Base-by-base conservation (phyloP, 1,140 invertebrate genomes). In the Samia ricini region DNA sequence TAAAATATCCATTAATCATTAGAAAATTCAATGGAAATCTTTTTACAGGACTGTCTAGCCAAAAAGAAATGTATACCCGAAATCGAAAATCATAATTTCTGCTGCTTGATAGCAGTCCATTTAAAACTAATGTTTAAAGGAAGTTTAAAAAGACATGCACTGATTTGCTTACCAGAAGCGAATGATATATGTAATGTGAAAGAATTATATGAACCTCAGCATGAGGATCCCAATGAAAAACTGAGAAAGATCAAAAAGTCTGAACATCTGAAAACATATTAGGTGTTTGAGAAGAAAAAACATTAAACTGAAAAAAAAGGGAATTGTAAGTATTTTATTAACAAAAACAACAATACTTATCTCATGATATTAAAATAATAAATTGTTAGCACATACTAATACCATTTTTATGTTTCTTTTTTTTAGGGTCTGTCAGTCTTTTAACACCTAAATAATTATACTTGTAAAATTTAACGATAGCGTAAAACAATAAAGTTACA, bases 121-220 rank as follows among this genome's bases (percentile, higher is more conserved):
- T 19, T 89, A 59, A 75, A 81, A 66, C 64, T 87, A 52, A 50
- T 60, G 19, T 68, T 64, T 20, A 85, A 77, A 65, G 85, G 85
- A 20, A 73, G 61, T 71, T 51, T 90, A 60, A 78, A 73, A 58
- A 71, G 68, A 59, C 93, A 94, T 85, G 91, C 94, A 2, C 70
- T 94, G 26, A 95, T 95, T 72, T 95, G 93, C 79, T 63, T 94
- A 64, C 95, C 95, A 56, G 87, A 83, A 33, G 4, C 65, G 2
- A 79, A 79, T 50, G 95, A 97, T 79, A 66, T 74, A 56, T 68
- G 33, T 68, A 70, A 42, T 64, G 91, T 77, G 55, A 91, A 77
- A 64, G 92, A 83, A 69, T 71, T 79, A 62, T 83, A 63, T 2
- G 94, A 96, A 81, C 91, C 91, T 23, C 64, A 91, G 4, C 91